A percentile compares a stretch with the other conserved stretches of the same genome.
Conservation (phyloP, 2,797 vertebrate genomes). For the Adelosebastes latens region DNA sequence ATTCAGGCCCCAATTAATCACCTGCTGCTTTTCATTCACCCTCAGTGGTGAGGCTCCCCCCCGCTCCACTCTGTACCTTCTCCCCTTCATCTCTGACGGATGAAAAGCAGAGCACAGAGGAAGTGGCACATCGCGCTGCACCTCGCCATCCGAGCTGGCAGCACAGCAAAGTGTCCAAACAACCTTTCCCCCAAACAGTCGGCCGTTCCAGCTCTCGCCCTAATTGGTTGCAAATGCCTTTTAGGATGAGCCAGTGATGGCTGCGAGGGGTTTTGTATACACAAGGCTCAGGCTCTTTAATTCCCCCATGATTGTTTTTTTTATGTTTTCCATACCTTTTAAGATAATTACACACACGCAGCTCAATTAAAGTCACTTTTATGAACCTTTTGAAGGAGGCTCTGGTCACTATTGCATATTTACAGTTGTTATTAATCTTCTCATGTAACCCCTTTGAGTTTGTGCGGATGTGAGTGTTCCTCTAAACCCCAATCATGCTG, state of each 20-base stretch:
- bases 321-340: slow-evolving; percentile 9
- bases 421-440: slow-evolving; percentile 6
- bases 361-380: slow-evolving; percentile 2
- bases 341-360: not conserved
- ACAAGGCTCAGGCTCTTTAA: slow-evolving; percentile 22
- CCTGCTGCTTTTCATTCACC: slow-evolving; percentile 42
- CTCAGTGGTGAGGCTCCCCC: not conserved
- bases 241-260: slow-evolving; percentile 56
- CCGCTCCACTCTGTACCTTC: slow-evolving; percentile 25
- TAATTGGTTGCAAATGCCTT: slow-evolving; percentile 74
- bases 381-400: not conserved
- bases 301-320: not conserved
- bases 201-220: slow-evolving; percentile 26
- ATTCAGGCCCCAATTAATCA: slow-evolving; percentile 49
- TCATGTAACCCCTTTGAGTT: not conserved
- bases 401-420: not conserved
- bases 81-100: slow-evolving; percentile 28
- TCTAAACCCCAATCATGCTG: not conserved
- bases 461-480: not conserved
- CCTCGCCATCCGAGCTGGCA: slow-evolving; percentile 49
- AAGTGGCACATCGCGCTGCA: slow-evolving; percentile 31
- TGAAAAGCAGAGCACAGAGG: slow-evolving; percentile 50
- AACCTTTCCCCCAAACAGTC: slow-evolving; percentile 43
- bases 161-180: slow-evolving; percentile 57
- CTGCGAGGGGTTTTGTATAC: slow-evolving; percentile 48